Evolutionary conservation across 1,140 invertebrate genomes (phyloP).

Genomic region (Leptonema lineaticorne): DNA sequence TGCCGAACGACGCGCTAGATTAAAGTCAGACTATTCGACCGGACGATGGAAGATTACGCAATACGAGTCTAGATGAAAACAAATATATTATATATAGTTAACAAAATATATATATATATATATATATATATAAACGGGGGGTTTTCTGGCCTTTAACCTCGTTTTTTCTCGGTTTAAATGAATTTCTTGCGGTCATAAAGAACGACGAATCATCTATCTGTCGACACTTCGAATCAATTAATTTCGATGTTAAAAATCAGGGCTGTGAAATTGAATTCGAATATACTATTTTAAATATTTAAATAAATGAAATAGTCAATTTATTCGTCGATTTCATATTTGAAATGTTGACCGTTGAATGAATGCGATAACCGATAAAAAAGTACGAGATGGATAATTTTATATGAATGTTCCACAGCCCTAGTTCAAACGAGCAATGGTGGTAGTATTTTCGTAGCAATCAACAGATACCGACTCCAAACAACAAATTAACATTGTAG

Average conservation of each 20-base stretch:
- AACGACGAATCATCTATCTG: background rate
- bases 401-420: no score
- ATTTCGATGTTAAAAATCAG: background rate
- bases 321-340: no score
- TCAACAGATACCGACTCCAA: background rate
- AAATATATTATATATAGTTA: no score
- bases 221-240: slow-evolving; percentile 5
- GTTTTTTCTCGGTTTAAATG: no score
- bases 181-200: background rate
- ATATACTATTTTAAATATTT: no score
- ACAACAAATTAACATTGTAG: slow-evolving; percentile 18
- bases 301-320: no score
- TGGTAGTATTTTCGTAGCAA: slow-evolving; percentile 1
- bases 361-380: no score
- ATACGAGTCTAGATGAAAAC: no score
- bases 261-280: no score
- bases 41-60: no score
- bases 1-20: background rate
- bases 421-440: background rate
- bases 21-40: background rate
- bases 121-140: background rate
- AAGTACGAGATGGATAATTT: no score
- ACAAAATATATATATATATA: background rate
- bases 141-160: slow-evolving; percentile 3
- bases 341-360: no score